These are phyloP conservation scores for Coturnix japonica DNA, from an alignment of 2,113 vertebrate species.

Conservation along the genomic window DNA sequence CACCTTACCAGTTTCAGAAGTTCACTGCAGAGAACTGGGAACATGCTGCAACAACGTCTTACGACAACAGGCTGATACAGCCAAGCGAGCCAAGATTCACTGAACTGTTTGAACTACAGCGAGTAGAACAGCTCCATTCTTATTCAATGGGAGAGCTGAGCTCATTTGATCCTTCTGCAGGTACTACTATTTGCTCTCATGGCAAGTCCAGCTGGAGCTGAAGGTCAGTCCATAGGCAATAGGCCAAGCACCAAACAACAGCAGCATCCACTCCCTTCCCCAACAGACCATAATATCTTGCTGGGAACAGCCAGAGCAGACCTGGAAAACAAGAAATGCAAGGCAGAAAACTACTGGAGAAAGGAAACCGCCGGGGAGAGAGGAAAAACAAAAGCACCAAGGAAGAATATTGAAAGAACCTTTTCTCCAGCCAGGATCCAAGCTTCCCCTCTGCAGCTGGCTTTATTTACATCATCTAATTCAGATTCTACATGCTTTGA, in stretches of 20 bases:
- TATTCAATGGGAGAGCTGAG: not conserved
- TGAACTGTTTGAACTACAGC: not conserved
- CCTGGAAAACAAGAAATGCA: not conserved
- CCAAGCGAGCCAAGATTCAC: not conserved
- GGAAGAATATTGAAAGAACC: not conserved
- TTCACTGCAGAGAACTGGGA: not conserved
- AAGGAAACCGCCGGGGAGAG: not conserved
- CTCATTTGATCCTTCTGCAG: not conserved
- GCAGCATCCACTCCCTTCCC: not conserved
- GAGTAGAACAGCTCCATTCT: not conserved
- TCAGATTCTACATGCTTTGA: conserved; percentile 61
- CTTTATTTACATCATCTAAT: conserved; percentile 53
- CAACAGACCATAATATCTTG: not conserved
- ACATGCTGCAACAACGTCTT: not conserved
- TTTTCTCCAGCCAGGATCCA: not conserved
- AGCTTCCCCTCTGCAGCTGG: conserved; percentile 11
- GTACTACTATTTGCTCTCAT: not conserved
- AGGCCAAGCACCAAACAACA: not conserved
- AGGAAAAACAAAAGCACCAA: not conserved
- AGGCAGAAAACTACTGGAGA: not conserved
- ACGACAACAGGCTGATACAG: not conserved
- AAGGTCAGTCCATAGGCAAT: not conserved
- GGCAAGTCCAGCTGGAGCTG: not conserved
- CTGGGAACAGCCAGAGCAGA: not conserved
- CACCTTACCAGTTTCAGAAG: not conserved